Base-by-base conservation (phyloP, 2,113 vertebrate species). In the Ivindomyrus marchei region DNA sequence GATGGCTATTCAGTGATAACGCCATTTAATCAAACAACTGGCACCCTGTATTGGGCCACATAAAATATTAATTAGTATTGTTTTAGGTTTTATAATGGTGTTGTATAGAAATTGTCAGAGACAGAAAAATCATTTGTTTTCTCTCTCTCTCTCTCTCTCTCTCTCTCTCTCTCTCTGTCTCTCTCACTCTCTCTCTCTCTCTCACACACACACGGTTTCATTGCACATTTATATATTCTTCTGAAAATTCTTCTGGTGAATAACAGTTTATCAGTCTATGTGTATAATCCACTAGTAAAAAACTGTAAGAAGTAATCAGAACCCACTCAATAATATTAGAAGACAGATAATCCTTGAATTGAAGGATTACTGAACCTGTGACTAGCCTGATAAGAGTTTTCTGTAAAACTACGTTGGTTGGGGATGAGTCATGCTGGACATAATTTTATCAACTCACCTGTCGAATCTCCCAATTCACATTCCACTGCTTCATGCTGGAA, bases 401-500 rank as follows among this genome's bases (percentile, higher is more conserved):
- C 15, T 39, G 31, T 13, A 77, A 39, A 77, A 8, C 6, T 42
- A 42, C 0, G 36, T 80, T 80, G 74, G 13, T 42, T 80, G 31
- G 39, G 36, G 15, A 39, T 42, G 74, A 80, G 27, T 47, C 19
- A 24, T 24, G 39, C 42, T 47, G 19, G 83, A n/a, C 80, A 3
- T 46, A 0, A 42, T 85, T 24, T 46, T 45, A 56, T 53, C 13
- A 31, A 36, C 83, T 89, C 92, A 98, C 98, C 97, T 99, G 98
- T 93, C 96, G 96, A 91, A 98, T 99, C 95, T 99, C 98, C 98
- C 98, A 99, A 94, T 99, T 99, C 56, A 99, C 98, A 52, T 99
- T 99, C 98, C 98, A 99, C 93, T 99, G 98, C 93, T 98, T 99
- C 97, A 99, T 99, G 93, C 97, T 99, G 92, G 98, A 94, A 50